Conservation (phyloP, 2,113 vertebrate species). For the Canis aureus region DNA sequence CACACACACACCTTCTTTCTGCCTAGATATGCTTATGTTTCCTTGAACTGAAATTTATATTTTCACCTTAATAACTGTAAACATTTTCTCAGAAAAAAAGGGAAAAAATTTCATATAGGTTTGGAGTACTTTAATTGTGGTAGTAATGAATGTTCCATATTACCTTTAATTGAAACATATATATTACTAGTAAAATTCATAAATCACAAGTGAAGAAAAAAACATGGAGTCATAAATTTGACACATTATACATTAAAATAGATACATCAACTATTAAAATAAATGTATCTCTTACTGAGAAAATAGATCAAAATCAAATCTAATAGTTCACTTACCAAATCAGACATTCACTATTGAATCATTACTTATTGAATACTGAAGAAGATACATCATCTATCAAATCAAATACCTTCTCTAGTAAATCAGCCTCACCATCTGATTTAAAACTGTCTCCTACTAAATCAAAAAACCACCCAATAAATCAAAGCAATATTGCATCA, state of each 20-base stretch:
- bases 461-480: conserved; percentile 86
- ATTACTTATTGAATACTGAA: conserved; percentile 86
- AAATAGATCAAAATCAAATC: conserved; percentile 89
- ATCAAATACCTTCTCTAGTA: conserved; percentile 84
- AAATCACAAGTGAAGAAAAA: conserved; percentile 84
- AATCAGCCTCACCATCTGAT: conserved; percentile 86
- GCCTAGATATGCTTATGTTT: conserved; percentile 41
- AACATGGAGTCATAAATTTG: conserved; percentile 81
- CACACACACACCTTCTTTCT: background rate
- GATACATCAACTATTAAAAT: conserved; percentile 88
- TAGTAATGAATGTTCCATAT: conserved; percentile 78
- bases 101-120: conserved; percentile 52
- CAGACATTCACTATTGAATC: conserved; percentile 87
- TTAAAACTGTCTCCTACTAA: conserved; percentile 82
- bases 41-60: conserved; percentile 47
- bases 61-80: conserved; percentile 36
- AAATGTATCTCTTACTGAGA: conserved; percentile 85
- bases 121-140: conserved; percentile 53
- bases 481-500: conserved; percentile 84
- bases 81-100: background rate
- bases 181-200: conserved; percentile 80
- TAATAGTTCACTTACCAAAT: conserved; percentile 88
- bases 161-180: conserved; percentile 86
- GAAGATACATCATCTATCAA: conserved; percentile 88
- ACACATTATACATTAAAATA: conserved; percentile 86